Base-by-base conservation (phyloP, 2,888 invertebrate species). In the Teinopalpus imperialis region DNA sequence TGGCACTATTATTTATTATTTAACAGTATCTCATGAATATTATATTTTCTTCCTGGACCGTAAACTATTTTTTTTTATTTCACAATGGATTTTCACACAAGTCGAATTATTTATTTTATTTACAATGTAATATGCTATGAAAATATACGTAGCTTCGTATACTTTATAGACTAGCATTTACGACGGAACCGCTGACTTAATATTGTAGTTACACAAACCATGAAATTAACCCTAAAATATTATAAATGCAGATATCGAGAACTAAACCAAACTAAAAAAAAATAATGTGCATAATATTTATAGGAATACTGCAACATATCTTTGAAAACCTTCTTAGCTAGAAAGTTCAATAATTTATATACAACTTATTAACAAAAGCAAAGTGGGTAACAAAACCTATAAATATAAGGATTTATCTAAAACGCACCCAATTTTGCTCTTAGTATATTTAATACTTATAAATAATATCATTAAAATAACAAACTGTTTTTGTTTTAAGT, bases 281-380 rank as follows among this genome's bases (percentile, higher is more conserved):
- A 48, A 52, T 51, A 46, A 53, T 56, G 43, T 51, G 54, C 49
- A 59, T 57, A 54, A 62, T 55, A 44, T 54, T 59, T 57, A 50
- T 58, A 62, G 57, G 64, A 76, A 75, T 77, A 74, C 76, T 73
- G 77, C 58, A 57, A 56, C 54, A 59, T 64, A 66, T 65, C 59
- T 67, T 67, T 66, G 59, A 63, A 52, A 62, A 61, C 56, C 55
- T 59, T 53, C 51, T 20, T 48, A 48, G 47, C 16, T 10, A 40
- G 52, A 56, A 52, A 54, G 42, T 54, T 49, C 39, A 39, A 49
- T 52, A 57, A 43, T 54, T 53, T 51, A 53, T 35, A 56, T 58
- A 59, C 14, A 56, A 57, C 55, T 61, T 52, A 60, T 43, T 39
- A 53, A 54, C 40, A 29, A 39, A n/a, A 61, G 32, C 39, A 59